Base-by-base conservation (phyloP, 2,888 invertebrate genomes). In the Andrena fulva region DNA sequence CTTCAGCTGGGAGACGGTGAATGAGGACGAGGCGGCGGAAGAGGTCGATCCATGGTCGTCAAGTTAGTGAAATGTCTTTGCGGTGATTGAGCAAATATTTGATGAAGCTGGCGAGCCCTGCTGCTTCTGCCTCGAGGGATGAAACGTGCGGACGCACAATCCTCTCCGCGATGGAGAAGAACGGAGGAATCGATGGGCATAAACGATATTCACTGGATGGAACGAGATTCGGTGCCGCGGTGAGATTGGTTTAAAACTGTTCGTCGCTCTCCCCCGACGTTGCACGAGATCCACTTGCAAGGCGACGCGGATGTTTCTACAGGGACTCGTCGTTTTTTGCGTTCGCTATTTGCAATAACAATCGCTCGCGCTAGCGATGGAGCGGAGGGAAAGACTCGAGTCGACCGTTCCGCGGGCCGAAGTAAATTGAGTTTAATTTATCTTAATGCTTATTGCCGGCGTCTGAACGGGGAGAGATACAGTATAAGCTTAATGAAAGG, bases 51-150 rank as follows among this genome's bases (percentile, higher is more conserved):
- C 85, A 86, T 89, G 88, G 88, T 89, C 87, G 89, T 87, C 91
- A 90, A 93, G 91, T 92, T 91, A 91, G 91, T 89, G 91, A 90
- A 93, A 93, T 92, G 92, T 93, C 93, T 93, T 92, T 91, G 92
- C 91, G 91, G 93, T 93, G 93, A 93, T 93, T 93, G 93, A 90
- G 92, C 93, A 93, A 94, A 94, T 94, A 93, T 93, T 93, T 93
- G 92, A 91, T 87, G 91, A 91, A 91, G 90, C 87, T 85, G 87
- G 89, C 87, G 91, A 89, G 87, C 87, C 89, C 86, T 75, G 77
- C 80, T 85, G 81, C 81, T 87, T 87, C 75, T 67, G 85, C 86
- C 88, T 78, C 81, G 73, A 81, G 85, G 83, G 85, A 86, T 67
- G 82, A 74, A 80, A 76, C 85, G 82, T 70, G 74, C 69, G 74